phyloP scores from a whole-genome alignment of 2,888 invertebrate genomes.

The Diaphora mendica region DNA sequence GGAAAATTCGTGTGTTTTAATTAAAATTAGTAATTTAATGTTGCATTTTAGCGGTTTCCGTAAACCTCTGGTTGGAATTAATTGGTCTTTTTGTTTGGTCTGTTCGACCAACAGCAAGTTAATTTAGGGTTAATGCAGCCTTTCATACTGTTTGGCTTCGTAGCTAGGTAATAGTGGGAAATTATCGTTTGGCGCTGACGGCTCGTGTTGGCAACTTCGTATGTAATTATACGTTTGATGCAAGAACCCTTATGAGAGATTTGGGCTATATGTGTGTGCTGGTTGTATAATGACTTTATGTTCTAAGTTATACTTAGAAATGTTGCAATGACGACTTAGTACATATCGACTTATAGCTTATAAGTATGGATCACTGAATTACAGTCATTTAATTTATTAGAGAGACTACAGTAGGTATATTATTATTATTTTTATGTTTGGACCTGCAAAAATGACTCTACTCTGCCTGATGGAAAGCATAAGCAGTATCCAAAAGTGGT shows the following conservation, averaged over 20 bases:
- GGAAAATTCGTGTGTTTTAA: conserved; percentile 45
- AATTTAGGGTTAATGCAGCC: conserved; percentile 56
- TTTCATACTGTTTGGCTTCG: conserved; percentile 46
- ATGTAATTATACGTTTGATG: conserved; percentile 5
- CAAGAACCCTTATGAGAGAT: not conserved
- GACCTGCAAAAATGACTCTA: too few relatives aligned
- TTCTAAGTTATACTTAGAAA: not conserved
- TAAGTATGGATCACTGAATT: too few relatives aligned
- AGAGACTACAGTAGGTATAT: too few relatives aligned
- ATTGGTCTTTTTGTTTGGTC: conserved; percentile 65
- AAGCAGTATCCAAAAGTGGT: too few relatives aligned
- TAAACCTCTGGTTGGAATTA: conserved; percentile 53
- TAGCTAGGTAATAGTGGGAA: conserved; percentile 13
- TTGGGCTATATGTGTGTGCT: not conserved
- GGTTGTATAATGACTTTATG: not conserved
- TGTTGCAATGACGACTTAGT: not conserved
- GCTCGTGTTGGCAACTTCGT: not conserved
- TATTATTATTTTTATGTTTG: too few relatives aligned
- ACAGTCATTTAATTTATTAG: too few relatives aligned
- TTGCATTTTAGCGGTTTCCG: conserved; percentile 54
- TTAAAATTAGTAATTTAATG: conserved; percentile 51
- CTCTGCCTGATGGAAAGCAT: too few relatives aligned
- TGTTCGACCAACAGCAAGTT: conserved; percentile 42
- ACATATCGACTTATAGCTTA: not conserved
- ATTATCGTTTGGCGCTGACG: conserved; percentile 5